Evolutionary conservation across 2,888 invertebrate species (phyloP), one percentile per base, ranked within the genome.

Genomic region (Hypselothyrea guttata): DNA sequence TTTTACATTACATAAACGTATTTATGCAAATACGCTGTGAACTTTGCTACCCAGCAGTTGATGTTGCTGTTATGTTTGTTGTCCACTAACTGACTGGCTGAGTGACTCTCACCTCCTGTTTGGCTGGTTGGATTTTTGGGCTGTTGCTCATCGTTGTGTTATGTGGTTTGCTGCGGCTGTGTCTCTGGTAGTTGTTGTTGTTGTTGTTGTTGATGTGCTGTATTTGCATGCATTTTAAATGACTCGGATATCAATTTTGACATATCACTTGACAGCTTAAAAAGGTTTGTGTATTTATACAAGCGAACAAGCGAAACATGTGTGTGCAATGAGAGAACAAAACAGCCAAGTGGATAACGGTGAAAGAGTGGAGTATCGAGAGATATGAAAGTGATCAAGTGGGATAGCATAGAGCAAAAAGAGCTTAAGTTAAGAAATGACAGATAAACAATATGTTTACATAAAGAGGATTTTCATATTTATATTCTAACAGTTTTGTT

Each of bases 251-350:
- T 82, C 86, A 82, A 82, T 82, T 82, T 86, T 86, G 81, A 84
- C 86, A 81, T 82, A 82, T 82, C 81, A 82, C 86, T 86, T 86
- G 81, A 84, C 81, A 86, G 81, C 81, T 86, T 86, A 86, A 86
- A 82, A 84, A 84, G 86, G 86, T 82, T 82, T 86, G 84, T 82
- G 81, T 84, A 86, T 86, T 82, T 86, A 82, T 81, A 68, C 71
- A 73, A 71, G 63, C 81, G 63, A 68, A 71, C 59, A 55, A 30
- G 45, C 60, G 58, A 55, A 47, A 58, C 58, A 52, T 48, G 45
- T 40, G 28, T 47, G 48, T 45, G 49, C 35, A 41, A 42, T 38
- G 63, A 48, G 22, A 30, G 28, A 22, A n/a, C 35, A 12, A 27
- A 45, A 16, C n/a, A 33, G 45, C 2, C 15, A 31, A 34, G 12